A percentile compares a stretch with the other conserved stretches of the same genome.
Conservation (phyloP, 2,113 vertebrate genomes). For the Promerops cafer region DNA sequence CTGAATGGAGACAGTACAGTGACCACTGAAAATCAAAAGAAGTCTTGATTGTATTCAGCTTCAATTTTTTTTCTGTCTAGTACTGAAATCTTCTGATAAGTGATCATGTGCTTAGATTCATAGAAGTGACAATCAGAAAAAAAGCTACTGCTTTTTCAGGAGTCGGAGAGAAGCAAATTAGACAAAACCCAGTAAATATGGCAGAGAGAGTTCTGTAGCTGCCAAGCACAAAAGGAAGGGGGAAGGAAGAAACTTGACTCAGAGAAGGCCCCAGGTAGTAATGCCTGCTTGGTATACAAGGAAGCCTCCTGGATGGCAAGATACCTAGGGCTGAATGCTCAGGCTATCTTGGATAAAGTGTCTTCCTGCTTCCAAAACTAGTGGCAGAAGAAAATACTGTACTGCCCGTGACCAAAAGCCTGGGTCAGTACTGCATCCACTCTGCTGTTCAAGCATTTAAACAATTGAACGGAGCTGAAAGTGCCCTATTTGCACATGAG, state of each 20-base stretch:
- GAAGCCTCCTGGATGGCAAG: background rate
- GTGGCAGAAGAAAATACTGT: background rate
- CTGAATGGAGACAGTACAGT: background rate
- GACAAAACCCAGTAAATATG: background rate
- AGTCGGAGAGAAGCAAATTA: background rate
- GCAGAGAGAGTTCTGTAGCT: background rate
- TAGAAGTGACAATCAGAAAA: background rate
- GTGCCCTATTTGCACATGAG: background rate
- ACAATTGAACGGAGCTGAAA: accelerated
- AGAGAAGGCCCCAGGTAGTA: background rate
- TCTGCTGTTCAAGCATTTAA: background rate
- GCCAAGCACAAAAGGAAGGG: background rate
- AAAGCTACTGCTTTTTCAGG: background rate
- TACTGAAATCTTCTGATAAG: background rate
- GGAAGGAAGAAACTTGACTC: background rate
- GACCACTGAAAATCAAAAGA: background rate
- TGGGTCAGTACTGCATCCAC: background rate
- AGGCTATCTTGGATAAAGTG: background rate
- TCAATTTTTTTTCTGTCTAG: background rate
- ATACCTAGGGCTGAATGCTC: background rate
- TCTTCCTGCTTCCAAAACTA: background rate
- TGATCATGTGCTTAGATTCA: background rate
- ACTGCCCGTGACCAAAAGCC: background rate
- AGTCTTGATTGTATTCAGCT: background rate
- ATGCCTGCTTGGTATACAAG: background rate